phyloP scores from a whole-genome alignment of 2,113 vertebrate genomes.

The Campylorhamphus procurvoides region DNA sequence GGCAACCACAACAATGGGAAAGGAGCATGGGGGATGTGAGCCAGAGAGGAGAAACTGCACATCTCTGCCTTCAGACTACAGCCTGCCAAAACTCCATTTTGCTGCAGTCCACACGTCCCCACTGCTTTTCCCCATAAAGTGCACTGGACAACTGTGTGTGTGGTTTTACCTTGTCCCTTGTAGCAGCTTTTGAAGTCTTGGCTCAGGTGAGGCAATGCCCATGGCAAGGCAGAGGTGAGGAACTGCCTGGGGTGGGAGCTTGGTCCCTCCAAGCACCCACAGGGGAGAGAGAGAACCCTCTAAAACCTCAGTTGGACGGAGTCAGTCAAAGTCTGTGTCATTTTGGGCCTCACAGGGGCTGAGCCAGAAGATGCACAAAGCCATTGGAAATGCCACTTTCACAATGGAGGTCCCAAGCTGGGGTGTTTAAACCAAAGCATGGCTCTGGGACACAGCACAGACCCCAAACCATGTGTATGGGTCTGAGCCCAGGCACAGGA shows the following conservation, averaged over 20 bases:
- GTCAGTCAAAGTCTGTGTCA: neutral
- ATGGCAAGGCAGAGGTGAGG: neutral
- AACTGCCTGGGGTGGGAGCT: neutral
- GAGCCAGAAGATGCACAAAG: neutral
- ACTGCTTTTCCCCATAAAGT: neutral
- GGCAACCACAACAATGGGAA: neutral
- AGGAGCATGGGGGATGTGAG: neutral
- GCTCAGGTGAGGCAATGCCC: neutral
- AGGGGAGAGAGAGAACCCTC: neutral
- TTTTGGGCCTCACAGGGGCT: neutral
- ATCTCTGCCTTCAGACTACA: neutral
- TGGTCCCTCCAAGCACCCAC: neutral
- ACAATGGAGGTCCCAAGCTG: rapidly evolving
- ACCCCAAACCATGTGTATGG: rapidly evolving
- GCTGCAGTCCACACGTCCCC: neutral
- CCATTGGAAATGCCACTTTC: rapidly evolving
- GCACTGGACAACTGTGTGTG: rapidly evolving
- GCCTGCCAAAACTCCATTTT: neutral
- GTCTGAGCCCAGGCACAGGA: neutral
- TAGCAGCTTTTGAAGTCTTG: neutral
- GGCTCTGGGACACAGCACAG: neutral
- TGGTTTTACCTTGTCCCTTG: neutral
- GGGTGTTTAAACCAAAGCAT: rapidly evolving
- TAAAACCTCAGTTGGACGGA: neutral
- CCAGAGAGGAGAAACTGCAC: neutral